Evolutionary conservation across 2,888 invertebrate species (phyloP).

Genomic region (Monopis laevigella): DNA sequence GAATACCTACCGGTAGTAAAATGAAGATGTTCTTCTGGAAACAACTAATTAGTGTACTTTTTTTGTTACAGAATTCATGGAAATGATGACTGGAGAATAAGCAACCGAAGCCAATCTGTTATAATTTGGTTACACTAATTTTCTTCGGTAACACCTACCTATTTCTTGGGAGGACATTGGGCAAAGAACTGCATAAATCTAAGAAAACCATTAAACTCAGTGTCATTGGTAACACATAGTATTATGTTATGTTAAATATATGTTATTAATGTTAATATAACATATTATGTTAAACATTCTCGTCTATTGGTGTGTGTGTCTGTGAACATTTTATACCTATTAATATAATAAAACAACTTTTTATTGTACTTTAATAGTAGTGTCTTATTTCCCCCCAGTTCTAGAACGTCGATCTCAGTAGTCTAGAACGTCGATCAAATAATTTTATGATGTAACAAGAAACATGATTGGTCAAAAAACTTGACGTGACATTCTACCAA

Average conservation of each 20-base stretch:
- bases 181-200: slow-evolving; percentile 26
- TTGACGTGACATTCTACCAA: too few relatives aligned
- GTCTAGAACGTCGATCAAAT: too few relatives aligned
- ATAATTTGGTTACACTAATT: slow-evolving; percentile 12
- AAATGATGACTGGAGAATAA: slow-evolving; percentile 96
- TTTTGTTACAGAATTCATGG: slow-evolving; percentile 89
- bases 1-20: too few relatives aligned
- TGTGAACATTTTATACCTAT: slow-evolving; percentile 62
- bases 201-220: slow-evolving; percentile 25
- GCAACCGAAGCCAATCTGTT: slow-evolving; percentile 27
- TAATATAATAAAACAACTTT: slow-evolving; percentile 59
- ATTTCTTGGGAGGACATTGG: slow-evolving; percentile 33
- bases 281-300: slow-evolving; percentile 50
- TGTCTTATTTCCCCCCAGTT: too few relatives aligned
- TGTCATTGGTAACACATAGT: slow-evolving; percentile 41
- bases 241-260: slow-evolving; percentile 59
- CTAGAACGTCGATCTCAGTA: too few relatives aligned
- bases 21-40: too few relatives aligned
- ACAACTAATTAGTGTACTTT: slow-evolving; percentile 11
- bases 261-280: too few relatives aligned
- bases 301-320: slow-evolving; percentile 60
- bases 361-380: slow-evolving; percentile 60
- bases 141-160: slow-evolving; percentile 1
- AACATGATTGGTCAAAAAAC: too few relatives aligned
- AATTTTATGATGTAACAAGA: too few relatives aligned